These are phyloP conservation scores for Melanotaenia maccullochi DNA, from an alignment of 2,797 vertebrate genomes.

Conservation along the genomic window DNA sequence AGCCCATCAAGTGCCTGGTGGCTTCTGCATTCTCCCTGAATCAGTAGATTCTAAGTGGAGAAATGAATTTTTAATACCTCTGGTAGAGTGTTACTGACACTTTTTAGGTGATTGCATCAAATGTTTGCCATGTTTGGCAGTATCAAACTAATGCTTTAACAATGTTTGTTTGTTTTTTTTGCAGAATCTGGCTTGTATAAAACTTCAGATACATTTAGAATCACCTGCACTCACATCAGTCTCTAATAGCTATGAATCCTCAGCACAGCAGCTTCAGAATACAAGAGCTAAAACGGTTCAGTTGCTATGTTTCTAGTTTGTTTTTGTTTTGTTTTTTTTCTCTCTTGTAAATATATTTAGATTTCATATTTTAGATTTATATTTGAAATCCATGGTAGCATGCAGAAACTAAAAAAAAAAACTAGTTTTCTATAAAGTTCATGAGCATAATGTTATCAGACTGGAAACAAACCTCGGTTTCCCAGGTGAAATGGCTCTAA, in stretches of 20 bases:
- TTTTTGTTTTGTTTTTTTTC: no score
- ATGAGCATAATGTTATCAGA: not conserved
- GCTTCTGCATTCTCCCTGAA: constrained; percentile 62
- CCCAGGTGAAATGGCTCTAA: not conserved
- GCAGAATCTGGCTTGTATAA: constrained; percentile 17
- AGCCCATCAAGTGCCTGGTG: constrained; percentile 65
- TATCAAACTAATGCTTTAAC: constrained; percentile 33
- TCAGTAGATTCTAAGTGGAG: constrained; percentile 64
- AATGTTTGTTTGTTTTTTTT: not conserved
- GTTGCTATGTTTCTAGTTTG: not conserved
- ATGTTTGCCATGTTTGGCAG: constrained; percentile 28
- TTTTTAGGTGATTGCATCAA: constrained; percentile 61
- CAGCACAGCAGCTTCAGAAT: not conserved
- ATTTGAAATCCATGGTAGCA: not conserved
- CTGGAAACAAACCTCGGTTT: not conserved
- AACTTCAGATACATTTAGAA: constrained; percentile 5
- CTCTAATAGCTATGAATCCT: not conserved
- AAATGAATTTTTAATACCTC: constrained; percentile 72
- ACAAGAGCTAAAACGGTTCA: not conserved
- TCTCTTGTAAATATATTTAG: no score
- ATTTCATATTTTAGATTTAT: not conserved
- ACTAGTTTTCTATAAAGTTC: no score
- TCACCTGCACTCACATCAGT: not conserved
- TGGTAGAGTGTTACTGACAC: constrained; percentile 51
- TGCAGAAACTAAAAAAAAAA: not conserved